These are phyloP conservation scores for Cyanoramphus novaezelandiae DNA, from an alignment of 2,113 vertebrate species.

Conservation along the genomic window DNA sequence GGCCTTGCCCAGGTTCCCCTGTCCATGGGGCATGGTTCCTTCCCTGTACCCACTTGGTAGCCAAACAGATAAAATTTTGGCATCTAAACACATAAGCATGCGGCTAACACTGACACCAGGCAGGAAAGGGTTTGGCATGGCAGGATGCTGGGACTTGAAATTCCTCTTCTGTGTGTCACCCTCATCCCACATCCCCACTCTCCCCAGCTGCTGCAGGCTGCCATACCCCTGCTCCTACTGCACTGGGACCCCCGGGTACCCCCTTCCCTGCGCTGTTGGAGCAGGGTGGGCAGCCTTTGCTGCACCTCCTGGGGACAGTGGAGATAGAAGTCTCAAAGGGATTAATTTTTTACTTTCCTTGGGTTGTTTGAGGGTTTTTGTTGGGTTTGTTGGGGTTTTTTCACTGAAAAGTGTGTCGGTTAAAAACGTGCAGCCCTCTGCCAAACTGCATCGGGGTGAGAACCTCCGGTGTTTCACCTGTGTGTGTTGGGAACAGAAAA, in stretches of 20 bases:
- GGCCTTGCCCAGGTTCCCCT: fast-evolving
- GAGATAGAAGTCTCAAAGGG: neutral
- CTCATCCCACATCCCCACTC: neutral
- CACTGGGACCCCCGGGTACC: neutral
- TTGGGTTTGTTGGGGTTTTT: neutral
- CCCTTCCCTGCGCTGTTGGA: neutral
- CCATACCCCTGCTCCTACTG: neutral
- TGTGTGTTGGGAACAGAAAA: neutral
- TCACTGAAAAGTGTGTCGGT: neutral
- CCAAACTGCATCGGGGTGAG: neutral
- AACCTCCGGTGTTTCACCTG: neutral
- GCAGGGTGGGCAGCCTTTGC: neutral
- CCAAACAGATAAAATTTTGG: neutral
- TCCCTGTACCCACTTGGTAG: neutral
- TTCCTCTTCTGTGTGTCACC: slow-evolving; percentile 40
- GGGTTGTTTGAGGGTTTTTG: neutral
- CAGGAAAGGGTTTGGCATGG: neutral
- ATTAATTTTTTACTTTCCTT: neutral
- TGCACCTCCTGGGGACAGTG: neutral
- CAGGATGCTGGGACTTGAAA: neutral
- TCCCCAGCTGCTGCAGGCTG: neutral
- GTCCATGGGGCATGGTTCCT: neutral
- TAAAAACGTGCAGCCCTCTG: neutral
- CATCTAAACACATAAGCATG: neutral
- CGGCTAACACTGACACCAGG: neutral